Evolutionary conservation across 2,797 vertebrate genomes (phyloP).

Genomic region (Phrynocephalus vlangalii): DNA sequence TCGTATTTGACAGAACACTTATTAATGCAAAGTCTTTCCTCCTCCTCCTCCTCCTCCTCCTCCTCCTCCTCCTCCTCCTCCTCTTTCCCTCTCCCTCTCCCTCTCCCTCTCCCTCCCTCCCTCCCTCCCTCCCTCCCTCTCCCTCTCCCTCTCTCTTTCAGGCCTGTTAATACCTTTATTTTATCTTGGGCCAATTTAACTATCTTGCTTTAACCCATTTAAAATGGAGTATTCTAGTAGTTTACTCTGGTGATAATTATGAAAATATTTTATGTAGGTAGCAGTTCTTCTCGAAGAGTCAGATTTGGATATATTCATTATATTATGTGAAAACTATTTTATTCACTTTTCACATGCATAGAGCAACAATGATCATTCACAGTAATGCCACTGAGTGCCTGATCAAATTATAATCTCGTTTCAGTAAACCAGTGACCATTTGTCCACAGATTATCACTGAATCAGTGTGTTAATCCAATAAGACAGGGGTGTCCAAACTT

Average conservation of each 20-base stretch:
- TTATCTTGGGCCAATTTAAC: slow-evolving; percentile 12
- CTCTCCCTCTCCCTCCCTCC: slow-evolving; percentile 4
- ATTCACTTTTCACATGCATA: background rate
- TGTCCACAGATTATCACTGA: background rate
- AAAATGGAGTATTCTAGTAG: background rate
- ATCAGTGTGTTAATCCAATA: background rate
- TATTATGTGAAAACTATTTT: background rate
- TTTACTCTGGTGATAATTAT: background rate
- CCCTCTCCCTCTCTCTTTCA: slow-evolving; percentile 33
- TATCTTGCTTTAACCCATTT: background rate
- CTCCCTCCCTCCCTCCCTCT: background rate
- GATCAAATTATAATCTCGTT: background rate
- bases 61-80: too few species aligned
- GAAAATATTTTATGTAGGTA: background rate
- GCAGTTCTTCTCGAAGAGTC: slow-evolving; percentile 10
- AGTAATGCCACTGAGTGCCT: background rate
- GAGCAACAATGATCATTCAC: background rate
- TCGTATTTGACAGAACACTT: slow-evolving; percentile 70
- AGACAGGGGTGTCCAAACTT: too few species aligned
- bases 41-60: background rate
- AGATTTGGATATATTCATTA: background rate
- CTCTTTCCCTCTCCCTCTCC: too few species aligned
- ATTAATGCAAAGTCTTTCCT: slow-evolving; percentile 61
- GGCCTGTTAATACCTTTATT: slow-evolving; percentile 60
- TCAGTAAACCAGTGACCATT: background rate